Evolutionary conservation across 2,797 vertebrate species (phyloP).

Genomic region (Premnoplex brunnescens): DNA sequence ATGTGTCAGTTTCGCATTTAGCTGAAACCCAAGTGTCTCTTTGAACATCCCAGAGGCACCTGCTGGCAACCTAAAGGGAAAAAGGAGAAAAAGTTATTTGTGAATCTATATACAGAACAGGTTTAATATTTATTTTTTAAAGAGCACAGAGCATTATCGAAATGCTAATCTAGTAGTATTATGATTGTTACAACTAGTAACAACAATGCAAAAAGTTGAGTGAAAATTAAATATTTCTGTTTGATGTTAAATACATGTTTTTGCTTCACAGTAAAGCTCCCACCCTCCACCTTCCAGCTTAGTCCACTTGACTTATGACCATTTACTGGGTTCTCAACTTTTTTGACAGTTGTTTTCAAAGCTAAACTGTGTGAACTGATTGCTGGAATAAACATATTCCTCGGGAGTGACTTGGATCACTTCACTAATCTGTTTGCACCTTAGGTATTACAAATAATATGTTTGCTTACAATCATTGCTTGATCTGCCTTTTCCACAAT

Average conservation of each 20-base stretch:
- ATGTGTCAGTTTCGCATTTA: slow-evolving; percentile 65
- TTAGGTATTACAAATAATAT: neutral
- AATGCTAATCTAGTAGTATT: neutral
- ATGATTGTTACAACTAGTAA: neutral
- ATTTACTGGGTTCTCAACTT: neutral
- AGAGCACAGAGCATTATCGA: neutral
- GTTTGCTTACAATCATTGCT: slow-evolving; percentile 73
- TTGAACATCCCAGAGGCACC: slow-evolving; percentile 75
- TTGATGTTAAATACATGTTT: accelerated
- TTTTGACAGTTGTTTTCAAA: neutral
- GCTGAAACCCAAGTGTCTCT: slow-evolving; percentile 75
- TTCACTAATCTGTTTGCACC: neutral
- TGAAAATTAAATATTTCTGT: neutral
- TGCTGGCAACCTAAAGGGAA: slow-evolving; percentile 73
- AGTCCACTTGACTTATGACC: neutral
- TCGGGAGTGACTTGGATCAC: neutral
- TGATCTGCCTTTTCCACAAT: slow-evolving; percentile 77
- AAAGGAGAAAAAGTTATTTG: neutral
- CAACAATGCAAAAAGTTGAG: neutral
- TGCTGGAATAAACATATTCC: neutral
- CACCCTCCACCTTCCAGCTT: neutral
- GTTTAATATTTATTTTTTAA: neutral
- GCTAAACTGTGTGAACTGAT: neutral
- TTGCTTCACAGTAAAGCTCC: neutral
- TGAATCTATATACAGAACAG: neutral